These are phyloP conservation scores for Ferdinandea cuprea DNA, from an alignment of 2,888 invertebrate species.

Conservation along the genomic window DNA sequence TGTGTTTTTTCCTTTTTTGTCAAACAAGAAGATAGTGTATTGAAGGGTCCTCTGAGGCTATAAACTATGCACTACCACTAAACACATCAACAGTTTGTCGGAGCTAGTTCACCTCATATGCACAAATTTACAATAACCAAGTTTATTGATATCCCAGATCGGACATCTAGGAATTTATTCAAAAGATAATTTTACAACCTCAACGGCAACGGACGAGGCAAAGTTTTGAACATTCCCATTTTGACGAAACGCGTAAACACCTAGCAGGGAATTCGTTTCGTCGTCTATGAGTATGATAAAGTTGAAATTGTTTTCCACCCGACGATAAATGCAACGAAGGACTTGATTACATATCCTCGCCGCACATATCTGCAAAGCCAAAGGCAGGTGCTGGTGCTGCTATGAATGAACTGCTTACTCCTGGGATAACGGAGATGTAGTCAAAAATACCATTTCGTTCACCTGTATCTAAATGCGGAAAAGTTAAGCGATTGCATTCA, in stretches of 20 bases:
- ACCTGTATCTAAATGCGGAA: conserved; percentile 66
- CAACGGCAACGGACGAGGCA: conserved; percentile 18
- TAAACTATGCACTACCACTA: background rate
- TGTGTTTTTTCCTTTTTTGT: background rate
- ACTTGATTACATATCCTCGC: conserved; percentile 32
- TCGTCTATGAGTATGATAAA: conserved; percentile 60
- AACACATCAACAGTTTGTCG: conserved; percentile 17
- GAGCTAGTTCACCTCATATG: background rate
- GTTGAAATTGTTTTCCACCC: conserved; percentile 57
- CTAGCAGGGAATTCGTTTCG: conserved; percentile 46
- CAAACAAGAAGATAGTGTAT: background rate
- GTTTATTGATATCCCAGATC: conserved; percentile 47
- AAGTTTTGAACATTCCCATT: conserved; percentile 62
- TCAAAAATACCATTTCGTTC: conserved; percentile 29
- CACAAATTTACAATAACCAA: conserved; percentile 21
- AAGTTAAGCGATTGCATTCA: conserved; percentile 65
- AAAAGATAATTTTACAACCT: conserved; percentile 28
- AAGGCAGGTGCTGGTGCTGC: background rate
- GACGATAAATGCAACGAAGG: conserved; percentile 32
- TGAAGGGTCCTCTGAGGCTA: conserved; percentile 13
- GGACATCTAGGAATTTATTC: conserved; percentile 33
- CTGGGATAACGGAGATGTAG: conserved; percentile 32
- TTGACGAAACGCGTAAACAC: conserved; percentile 60
- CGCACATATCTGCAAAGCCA: conserved; percentile 13
- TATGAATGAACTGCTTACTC: conserved; percentile 7